Evolutionary conservation across 2,888 invertebrate species (phyloP), one percentile per base, ranked within the genome.

Genomic region (Abrostola triplasia): DNA sequence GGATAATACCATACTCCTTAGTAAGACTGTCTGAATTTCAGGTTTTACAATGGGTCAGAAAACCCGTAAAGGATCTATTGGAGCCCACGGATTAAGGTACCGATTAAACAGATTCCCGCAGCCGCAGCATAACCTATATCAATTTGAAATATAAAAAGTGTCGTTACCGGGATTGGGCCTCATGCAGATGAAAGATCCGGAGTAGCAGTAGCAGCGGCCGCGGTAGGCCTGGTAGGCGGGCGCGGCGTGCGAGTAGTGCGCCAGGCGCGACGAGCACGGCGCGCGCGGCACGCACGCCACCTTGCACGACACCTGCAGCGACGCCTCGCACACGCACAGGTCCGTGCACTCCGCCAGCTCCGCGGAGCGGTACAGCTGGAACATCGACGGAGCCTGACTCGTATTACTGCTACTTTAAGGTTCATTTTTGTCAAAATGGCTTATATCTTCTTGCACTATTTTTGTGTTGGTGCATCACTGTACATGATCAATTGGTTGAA

Each of bases 121-220:
- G n/a, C n/a, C 24, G 24, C 24, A 24, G 24, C 24, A 24, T 24
- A 24, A 24, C 24, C 24, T 24, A 24, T 24, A 24, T 24, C 24
- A 24, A 24, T 2, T 24, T 24, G 24, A 24, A 9, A 10, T 40
- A 40, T 40, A 9, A 7, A 1, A 40, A 10, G 40, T 53, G 40
- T 10, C 5, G 12, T 64, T 63, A 95, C 95, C 94, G 75, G 95
- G 95, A 66, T 94, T 94, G 61, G 98, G 98, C 84, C 98, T 96
- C 97, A 98, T 98, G 93, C 98, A 98, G 92, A 98, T 98, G 92
- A 98, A 98, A 73, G 97, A 96, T 41, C 98, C 98, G 35, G 98
- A 98, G 93, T 98, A 98, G 92, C 98, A 98, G 81, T 98, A 96
- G 92, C 98, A 98, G 66, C 98, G 96, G 47, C 98, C 98, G 47